phyloP scores from a whole-genome alignment of 2,113 vertebrate species.

The human (Homo sapiens) region GRCh38 chr1:58522501-58523000 shows the following conservation, averaged over 20 bases:
- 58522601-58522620: not conserved
- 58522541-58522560: not conserved
- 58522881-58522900: not conserved
- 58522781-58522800: not conserved
- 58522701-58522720: not conserved
- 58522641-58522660: not conserved
- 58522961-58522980: not conserved
- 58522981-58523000: not conserved
- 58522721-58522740: not conserved
- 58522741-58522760: not conserved
- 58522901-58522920: not conserved
- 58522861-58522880: not conserved
- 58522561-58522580: not conserved
- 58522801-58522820: not conserved
- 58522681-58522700: not conserved
- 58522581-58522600: not conserved
- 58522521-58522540: not conserved
- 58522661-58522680: not conserved
- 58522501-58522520: not conserved
- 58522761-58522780: not conserved
- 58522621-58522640: not conserved
- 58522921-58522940: not conserved
- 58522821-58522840: not conserved
- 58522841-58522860: not conserved
- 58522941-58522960: not conserved